phyloP scores from a whole-genome alignment of 2,113 vertebrate genomes.

The Mellivora capensis region DNA sequence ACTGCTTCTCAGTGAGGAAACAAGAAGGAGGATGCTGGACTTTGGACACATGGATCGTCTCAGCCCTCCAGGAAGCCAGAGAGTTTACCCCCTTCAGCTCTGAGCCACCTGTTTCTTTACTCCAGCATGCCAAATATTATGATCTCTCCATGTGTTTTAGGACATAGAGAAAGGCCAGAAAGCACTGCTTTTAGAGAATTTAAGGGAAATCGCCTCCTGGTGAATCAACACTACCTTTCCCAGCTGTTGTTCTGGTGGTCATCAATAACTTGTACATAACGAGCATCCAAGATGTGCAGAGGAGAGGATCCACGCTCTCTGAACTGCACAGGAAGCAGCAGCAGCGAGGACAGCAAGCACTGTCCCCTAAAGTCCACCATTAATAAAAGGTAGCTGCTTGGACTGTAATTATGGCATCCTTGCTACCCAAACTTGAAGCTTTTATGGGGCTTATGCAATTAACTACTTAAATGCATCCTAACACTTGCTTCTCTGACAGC shows the following conservation, averaged over 20 bases:
- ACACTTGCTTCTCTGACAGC: conserved; percentile 89
- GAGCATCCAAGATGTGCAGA: too few relatives aligned
- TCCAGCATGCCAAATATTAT: too few relatives aligned
- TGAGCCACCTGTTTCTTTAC: background rate
- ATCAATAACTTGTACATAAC: background rate
- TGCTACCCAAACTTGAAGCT: conserved; percentile 84
- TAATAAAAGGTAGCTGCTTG: conserved; percentile 75
- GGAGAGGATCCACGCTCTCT: conserved; percentile 23
- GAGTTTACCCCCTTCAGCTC: too few relatives aligned
- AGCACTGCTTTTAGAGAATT: background rate
- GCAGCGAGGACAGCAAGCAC: conserved; percentile 32
- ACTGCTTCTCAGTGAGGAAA: background rate
- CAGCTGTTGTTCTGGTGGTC: background rate
- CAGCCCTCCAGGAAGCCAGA: background rate
- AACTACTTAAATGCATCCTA: conserved; percentile 89
- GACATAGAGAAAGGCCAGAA: background rate
- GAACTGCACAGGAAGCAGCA: background rate
- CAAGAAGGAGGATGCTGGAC: rapidly evolving
- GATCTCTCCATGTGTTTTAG: background rate
- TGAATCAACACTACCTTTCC: background rate
- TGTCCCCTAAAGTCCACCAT: conserved; percentile 66
- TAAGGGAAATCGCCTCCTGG: background rate
- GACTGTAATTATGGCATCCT: conserved; percentile 81
- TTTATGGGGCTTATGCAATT: conserved; percentile 89
- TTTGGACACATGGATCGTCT: background rate